Percentiles rank a stretch among this genome's conserved stretches.
Evolutionary conservation across 1,140 invertebrate species (phyloP).

Genomic region (Epicauta chinensis): DNA sequence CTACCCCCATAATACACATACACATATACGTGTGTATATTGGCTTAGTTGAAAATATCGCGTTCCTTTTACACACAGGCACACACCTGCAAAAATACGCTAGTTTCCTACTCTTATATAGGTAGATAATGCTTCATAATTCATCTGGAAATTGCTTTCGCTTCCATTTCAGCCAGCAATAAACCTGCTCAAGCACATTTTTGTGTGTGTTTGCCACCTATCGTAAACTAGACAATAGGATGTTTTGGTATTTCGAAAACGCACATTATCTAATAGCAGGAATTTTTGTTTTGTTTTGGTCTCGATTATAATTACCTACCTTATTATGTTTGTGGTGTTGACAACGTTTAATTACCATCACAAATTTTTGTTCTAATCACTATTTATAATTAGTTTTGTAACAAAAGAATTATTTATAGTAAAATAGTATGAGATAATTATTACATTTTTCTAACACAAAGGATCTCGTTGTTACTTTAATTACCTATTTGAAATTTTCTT

Average conservation of each 20-base stretch:
- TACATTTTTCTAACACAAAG: no score
- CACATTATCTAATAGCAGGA: slow-evolving; percentile 7
- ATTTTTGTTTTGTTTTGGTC: no score
- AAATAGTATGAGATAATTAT: not conserved
- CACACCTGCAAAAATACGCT: slow-evolving; percentile 41
- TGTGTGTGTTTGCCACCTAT: slow-evolving; percentile 37
- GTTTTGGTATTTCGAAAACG: slow-evolving; percentile 13
- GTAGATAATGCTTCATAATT: slow-evolving; percentile 42
- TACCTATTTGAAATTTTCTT: no score
- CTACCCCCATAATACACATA: slow-evolving; percentile 17
- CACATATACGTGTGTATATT: slow-evolving; percentile 13
- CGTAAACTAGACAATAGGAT: slow-evolving; percentile 34
- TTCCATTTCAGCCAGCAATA: slow-evolving; percentile 40
- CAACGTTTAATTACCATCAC: not conserved
- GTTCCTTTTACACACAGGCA: slow-evolving; percentile 22
- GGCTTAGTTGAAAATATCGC: slow-evolving; percentile 27
- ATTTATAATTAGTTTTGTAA: not conserved
- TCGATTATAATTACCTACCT: not conserved
- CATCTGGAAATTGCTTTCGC: slow-evolving; percentile 41
- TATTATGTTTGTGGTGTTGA: not conserved
- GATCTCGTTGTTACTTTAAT: no score
- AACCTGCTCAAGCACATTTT: slow-evolving; percentile 38
- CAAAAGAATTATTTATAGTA: slow-evolving; percentile 5
- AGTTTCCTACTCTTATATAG: slow-evolving; percentile 37
- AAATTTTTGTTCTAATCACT: not conserved